Evolutionary conservation across 2,113 vertebrate species (phyloP).

Genomic region (Patagioenas fasciata): DNA sequence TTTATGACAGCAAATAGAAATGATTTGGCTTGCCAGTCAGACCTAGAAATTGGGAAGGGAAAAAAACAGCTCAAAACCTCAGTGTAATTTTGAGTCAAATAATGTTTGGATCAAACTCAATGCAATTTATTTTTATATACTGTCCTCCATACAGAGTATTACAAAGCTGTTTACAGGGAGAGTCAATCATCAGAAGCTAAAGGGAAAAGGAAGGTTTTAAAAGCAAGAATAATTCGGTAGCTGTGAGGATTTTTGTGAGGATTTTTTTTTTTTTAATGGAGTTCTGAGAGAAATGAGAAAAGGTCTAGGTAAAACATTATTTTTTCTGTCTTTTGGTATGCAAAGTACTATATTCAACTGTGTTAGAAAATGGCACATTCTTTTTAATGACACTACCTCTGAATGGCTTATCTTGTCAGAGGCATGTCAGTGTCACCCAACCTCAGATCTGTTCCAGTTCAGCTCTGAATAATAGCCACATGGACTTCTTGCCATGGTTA

Average conservation of each 20-base stretch:
- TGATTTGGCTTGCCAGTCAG: slow-evolving; percentile 6
- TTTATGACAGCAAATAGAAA: slow-evolving; percentile 48
- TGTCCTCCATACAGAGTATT: slow-evolving; percentile 34
- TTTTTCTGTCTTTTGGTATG: neutral
- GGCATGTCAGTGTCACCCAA: neutral
- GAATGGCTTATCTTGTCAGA: neutral
- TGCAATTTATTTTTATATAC: slow-evolving; percentile 56
- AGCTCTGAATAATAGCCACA: neutral
- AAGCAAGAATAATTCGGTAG: slow-evolving; percentile 7
- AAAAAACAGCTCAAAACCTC: neutral
- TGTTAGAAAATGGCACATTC: neutral
- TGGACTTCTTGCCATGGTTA: neutral
- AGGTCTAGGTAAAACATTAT: neutral
- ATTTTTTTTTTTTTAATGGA: neutral
- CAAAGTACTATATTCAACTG: neutral
- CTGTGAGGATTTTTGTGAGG: neutral
- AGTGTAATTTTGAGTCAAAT: slow-evolving; percentile 59
- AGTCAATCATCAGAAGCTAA: slow-evolving; percentile 51
- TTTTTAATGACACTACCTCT: neutral
- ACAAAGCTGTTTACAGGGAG: slow-evolving; percentile 47
- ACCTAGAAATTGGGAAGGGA: neutral
- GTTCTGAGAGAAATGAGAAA: neutral
- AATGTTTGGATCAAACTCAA: slow-evolving; percentile 53
- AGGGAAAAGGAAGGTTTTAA: slow-evolving; percentile 13
- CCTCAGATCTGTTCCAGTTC: neutral